Evolutionary conservation across 2,797 vertebrate genomes (phyloP), one percentile per base, ranked within the genome.

Genomic region (Streptopelia turtur): DNA sequence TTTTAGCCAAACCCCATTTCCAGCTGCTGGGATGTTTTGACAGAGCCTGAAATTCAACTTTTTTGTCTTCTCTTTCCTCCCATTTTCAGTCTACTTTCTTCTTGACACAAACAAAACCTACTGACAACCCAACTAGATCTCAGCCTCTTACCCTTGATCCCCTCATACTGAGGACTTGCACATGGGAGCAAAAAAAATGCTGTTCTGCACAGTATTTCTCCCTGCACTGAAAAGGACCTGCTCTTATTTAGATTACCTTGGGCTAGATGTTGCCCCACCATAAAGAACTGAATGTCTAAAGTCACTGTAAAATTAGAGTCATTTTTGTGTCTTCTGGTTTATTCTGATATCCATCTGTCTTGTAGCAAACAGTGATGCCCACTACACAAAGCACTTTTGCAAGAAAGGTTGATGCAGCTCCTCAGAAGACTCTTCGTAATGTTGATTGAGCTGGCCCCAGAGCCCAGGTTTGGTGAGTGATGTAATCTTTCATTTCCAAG

Each of bases 391-490:
- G 47, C 27, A 60, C 12, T 76, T 84, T 39, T 69, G 53, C 52
- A 78, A 78, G 41, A 63, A 82, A 80, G 33, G 41, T 30, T 80
- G 66, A 50, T 64, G 41, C 31, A 86, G 45, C 28, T 76, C 37
- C 69, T 89, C 61, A 65, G 65, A 90, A 88, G 45, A 43, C 31
- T 94, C 87, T 89, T 94, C 3, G 0, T 60, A 41, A 71, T 74
- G 57, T 39, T 53, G 47, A 59, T 22, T 77, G 90, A 96, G 45
- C 60, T 82, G 86, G 77, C 56, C 59, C 74, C 53, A 85, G 60
- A 95, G 41, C 57, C 59, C 53, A 76, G 77, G 27, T 55, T 95
- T 90, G 68, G 53, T 89, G 90, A 93, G 33, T 96, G 89, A 94
- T 57, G 75, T 93, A 70, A 93, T 92, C 45, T 77, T 89, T 95